Conservation (phyloP, 2,797 vertebrate species). For the Glossophaga mutica region DNA sequence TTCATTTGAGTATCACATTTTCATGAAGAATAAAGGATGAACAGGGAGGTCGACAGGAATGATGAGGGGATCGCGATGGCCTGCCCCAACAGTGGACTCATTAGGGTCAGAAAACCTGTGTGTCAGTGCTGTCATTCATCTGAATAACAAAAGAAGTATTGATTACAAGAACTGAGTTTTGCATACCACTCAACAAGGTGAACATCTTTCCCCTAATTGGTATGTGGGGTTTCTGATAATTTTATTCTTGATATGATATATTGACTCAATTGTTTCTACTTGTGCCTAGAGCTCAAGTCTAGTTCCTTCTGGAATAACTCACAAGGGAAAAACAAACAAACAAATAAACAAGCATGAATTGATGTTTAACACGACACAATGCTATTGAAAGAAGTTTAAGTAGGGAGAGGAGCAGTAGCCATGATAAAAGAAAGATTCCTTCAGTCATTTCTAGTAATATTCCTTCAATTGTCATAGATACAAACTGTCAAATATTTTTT, state of each 20-base stretch:
- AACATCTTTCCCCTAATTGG: background rate
- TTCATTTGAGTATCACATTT: background rate
- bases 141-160: background rate
- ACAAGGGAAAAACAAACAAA: background rate
- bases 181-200: background rate
- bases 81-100: rapidly evolving
- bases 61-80: rapidly evolving
- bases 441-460: background rate
- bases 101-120: background rate
- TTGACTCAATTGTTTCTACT: background rate
- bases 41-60: background rate
- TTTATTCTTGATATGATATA: background rate
- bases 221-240: background rate
- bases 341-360: background rate
- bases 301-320: background rate
- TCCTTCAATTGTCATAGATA: background rate
- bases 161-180: background rate
- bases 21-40: background rate
- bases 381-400: background rate
- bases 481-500: background rate
- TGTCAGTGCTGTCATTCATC: no score
- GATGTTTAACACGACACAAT: background rate
- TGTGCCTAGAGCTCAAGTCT: background rate
- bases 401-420: background rate
- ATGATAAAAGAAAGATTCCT: background rate